Evolutionary conservation across 2,797 vertebrate genomes (phyloP), one percentile per base, ranked within the genome.

Genomic region (Botia kubotai): DNA sequence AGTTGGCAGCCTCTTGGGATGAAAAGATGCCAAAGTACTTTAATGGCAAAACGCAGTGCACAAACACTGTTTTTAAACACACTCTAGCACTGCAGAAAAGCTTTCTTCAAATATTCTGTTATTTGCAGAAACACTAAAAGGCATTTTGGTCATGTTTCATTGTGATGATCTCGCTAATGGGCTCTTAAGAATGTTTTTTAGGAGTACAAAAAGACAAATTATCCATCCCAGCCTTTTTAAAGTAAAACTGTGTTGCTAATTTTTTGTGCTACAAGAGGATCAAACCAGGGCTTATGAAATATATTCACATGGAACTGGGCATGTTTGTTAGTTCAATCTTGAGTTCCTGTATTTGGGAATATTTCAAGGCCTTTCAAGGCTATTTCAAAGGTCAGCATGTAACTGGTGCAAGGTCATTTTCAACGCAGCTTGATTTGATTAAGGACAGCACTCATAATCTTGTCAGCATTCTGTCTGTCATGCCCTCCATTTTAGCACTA

Each of bases 391-490:
- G 89, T 88, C 89, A 88, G 73, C 80, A 82, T 87, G 84, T 88
- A 33, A 0, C 62, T 63, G 65, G 74, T 71, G n/a, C 46, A 69
- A 77, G 85, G 77, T 82, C 75, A 73, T 29, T 68, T 46, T n/a
- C 17, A 68, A 69, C 50, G 86, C 85, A 91, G 84, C 82, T 87
- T 85, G 76, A 86, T 91, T 91, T 94, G 92, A 93, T 92, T 91
- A 91, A 90, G 90, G 86, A 88, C 65, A 63, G 77, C 87, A 76
- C 89, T 93, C 87, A 90, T 94, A 92, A 92, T 87, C 86, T 89
- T 89, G 83, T 89, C 88, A 88, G 66, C 57, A 77, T 75, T 88
- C 78, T 82, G 88, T 86, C 88, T 89, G 82, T 67, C 86, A 87
- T 82, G 77, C 86, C 86, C 87, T 91, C 88, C 79, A 85, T 90